phyloP scores from a whole-genome alignment of 2,797 vertebrate genomes.

The Myioborus melanocephalus region DNA sequence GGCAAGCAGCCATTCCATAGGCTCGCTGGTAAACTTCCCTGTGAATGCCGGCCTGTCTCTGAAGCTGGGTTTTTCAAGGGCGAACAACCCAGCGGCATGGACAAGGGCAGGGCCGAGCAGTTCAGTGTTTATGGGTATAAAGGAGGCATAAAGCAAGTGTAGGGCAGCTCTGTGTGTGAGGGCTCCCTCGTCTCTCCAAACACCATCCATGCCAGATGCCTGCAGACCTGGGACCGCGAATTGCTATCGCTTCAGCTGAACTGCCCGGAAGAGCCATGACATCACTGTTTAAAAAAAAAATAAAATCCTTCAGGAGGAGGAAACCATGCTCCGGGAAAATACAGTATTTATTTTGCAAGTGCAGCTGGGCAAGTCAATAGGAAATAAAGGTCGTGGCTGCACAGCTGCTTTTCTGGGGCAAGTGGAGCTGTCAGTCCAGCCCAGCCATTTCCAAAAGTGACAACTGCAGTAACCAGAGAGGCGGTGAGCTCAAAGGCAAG shows the following conservation, averaged over 20 bases:
- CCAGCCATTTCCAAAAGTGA: not conserved
- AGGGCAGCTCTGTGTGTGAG: not conserved
- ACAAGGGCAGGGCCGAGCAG: rapidly evolving
- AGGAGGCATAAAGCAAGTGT: rapidly evolving
- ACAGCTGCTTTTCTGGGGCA: not conserved
- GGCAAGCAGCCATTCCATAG: not conserved
- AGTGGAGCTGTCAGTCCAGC: not conserved
- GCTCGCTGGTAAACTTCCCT: not conserved
- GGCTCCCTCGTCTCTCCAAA: not conserved
- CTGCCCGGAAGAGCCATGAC: conserved; percentile 6
- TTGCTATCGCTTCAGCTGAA: not conserved
- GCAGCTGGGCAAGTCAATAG: not conserved
- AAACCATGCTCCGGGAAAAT: not conserved
- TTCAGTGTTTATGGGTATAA: not conserved
- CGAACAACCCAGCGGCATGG: rapidly evolving
- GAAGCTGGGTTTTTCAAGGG: not conserved
- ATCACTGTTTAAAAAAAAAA: not conserved
- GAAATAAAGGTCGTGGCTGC: not conserved
- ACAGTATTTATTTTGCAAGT: not conserved
- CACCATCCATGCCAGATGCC: not conserved
- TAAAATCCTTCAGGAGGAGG: not conserved
- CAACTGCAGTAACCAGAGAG: not conserved
- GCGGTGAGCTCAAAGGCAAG: not conserved
- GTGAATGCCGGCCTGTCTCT: not conserved
- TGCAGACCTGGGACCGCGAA: not conserved